Base-by-base conservation (phyloP, 1,140 invertebrate species). In the Plectrocnemia conspersa region DNA sequence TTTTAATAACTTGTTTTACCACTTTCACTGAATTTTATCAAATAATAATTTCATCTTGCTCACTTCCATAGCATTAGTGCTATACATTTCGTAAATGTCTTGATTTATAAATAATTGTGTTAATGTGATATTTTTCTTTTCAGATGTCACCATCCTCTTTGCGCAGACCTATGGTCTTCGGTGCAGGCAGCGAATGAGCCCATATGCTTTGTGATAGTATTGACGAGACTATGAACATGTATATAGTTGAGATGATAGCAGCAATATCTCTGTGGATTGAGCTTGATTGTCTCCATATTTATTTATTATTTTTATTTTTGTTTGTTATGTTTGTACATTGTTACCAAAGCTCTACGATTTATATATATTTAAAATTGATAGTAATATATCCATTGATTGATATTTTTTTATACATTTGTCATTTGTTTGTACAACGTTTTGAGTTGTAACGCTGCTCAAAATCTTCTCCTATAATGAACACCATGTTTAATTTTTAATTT, bases 91-190 rank as follows among this genome's bases (percentile, higher is more conserved):
- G 21, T 13, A 19, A 15, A 41, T 18, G 3, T 13, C 2, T 41
- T 13, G 6, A 41, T 41, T 11, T 3, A 32, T 9, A 35, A 18
- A 19, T 29, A 33, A 49, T 35, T 35, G 19, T 23, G 24, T 35
- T n/a, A 35, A 25, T 49, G 6, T 53, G 27, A 25, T 41, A 18
- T 56, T 11, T 41, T 52, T 23, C 7, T 15, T 50, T 60, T 35
- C 40, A 61, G 59, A 48, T 48, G 21, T 61, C 59, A 23, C 54
- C 59, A 5, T 29, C 55, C 36, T 61, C 59, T 9, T 46, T 56
- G 27, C 42, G 59, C 9, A 24, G 59, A 52, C 59, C 59, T 11
- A 46, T 61, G 6, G 38, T 57, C 10, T 52, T 61, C 21, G 45
- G 49, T 13, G 19, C 21, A 2, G 44, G 42, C 25, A 56, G 49